Conservation (phyloP, 2,888 invertebrate genomes). For the Teinopalpus imperialis region DNA sequence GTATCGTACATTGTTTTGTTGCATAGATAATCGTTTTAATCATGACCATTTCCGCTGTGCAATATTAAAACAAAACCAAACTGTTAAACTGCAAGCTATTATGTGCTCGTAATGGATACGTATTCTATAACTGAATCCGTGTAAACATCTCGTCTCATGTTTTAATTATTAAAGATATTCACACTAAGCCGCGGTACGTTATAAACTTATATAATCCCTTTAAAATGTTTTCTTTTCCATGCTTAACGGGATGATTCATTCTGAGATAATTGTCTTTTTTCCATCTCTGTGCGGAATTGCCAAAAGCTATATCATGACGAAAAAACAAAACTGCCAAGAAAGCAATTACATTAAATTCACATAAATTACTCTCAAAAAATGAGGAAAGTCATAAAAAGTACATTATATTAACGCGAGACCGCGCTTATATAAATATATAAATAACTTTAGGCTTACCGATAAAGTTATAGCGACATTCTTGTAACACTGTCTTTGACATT, state of each 20-base stretch:
- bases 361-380: constrained; percentile 58
- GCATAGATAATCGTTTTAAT: too few relatives aligned
- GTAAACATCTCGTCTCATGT: too few relatives aligned
- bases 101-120: too few relatives aligned
- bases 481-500: constrained; percentile 19
- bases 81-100: too few relatives aligned
- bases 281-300: constrained; percentile 35
- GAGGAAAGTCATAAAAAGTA: constrained; percentile 56
- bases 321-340: constrained; percentile 46
- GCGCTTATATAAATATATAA: constrained; percentile 52
- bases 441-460: constrained; percentile 39
- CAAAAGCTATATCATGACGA: constrained; percentile 41
- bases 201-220: neutral
- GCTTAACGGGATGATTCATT: constrained; percentile 39
- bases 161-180: too few relatives aligned
- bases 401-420: constrained; percentile 52
- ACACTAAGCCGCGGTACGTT: too few relatives aligned
- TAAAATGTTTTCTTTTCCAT: constrained; percentile 35
- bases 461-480: constrained; percentile 28
- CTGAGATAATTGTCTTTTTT: constrained; percentile 37
- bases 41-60: too few relatives aligned
- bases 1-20: too few relatives aligned
- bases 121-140: too few relatives aligned
- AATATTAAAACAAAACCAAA: too few relatives aligned
- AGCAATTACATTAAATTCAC: constrained; percentile 56